Base-by-base conservation (phyloP, 2,113 vertebrate genomes). In the Corythornis madagascariensis region DNA sequence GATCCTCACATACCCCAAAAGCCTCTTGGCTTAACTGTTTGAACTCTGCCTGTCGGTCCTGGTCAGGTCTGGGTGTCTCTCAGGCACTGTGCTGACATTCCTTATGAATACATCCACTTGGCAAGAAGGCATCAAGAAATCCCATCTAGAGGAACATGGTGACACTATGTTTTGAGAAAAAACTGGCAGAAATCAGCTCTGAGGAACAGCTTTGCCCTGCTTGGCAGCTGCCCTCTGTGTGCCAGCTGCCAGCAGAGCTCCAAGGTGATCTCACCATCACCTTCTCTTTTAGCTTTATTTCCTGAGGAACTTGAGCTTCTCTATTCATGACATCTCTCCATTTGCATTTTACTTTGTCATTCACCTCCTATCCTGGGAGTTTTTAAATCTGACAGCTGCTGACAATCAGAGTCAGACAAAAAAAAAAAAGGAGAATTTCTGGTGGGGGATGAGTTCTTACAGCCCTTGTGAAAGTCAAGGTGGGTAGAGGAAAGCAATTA, bases 321-420 rank as follows among this genome's bases (percentile, higher is more conserved):
- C 53, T 74, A 11, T 43, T 63, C 12, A 4, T 50, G 12, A 4
- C 63, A 3, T 74, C 69, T 43, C 42, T 77, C 56, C 33, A 26
- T 52, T 59, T 83, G 43, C 53, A 47, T 73, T 50, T 77, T 52
- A 64, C 52, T 92, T 86, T 74, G 26, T 52, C 25, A 60, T 74
- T 93, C 9, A 0, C 28, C 42, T 95, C 52, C 73, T 86, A 59
- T 31, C 47, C 47, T 7, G 2, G 33, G 14, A 70, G 19, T 19
- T 86, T 92, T 83, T 60, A 74, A 90, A 92, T 83, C 52, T 71
- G 65, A 83, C 73, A 81, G 19, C 38, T 74, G 42, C 63, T 92
- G 31, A 72, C 48, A 74, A 47, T 31, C 42, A n/a, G 63, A 1
- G 0, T 22, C 31, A 60, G 45, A 24, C 15, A 59, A 45, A 92